phyloP scores from a whole-genome alignment of 2,797 vertebrate species.

The Notolepis coatsorum region DNA sequence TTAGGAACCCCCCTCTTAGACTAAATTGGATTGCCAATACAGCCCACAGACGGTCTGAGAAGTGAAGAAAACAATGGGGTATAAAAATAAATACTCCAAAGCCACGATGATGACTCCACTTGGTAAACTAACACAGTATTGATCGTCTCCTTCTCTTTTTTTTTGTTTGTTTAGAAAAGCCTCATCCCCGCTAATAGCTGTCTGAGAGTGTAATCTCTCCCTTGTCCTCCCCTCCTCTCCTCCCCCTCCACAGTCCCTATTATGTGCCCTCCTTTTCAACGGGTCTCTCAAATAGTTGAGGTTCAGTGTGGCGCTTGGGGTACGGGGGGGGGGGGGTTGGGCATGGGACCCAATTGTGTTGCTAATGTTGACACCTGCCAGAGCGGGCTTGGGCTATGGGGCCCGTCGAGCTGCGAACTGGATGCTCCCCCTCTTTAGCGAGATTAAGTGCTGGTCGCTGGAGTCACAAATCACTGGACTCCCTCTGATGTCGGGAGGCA shows the following conservation, averaged over 20 bases:
- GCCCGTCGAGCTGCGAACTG: constrained; percentile 73
- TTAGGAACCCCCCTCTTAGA: constrained; percentile 55
- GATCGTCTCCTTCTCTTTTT: constrained; percentile 74
- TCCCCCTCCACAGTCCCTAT: constrained; percentile 71
- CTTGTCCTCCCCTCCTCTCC: constrained; percentile 74
- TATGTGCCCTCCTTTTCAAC: constrained; percentile 75
- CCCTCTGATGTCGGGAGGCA: constrained; percentile 86
- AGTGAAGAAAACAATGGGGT: constrained; percentile 76
- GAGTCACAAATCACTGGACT: constrained; percentile 89
- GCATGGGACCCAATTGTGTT: constrained; percentile 80
- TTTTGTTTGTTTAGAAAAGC: constrained; percentile 85
- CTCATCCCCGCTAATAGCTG: constrained; percentile 85
- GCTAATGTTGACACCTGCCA: constrained; percentile 88
- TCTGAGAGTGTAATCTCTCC: constrained; percentile 83
- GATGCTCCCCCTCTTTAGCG: constrained; percentile 86
- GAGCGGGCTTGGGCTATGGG: constrained; percentile 77
- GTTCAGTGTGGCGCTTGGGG: constrained; percentile 75
- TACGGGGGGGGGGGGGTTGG: constrained; percentile 37
- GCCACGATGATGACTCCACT: constrained; percentile 75
- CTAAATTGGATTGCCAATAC: constrained; percentile 83
- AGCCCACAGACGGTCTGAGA: constrained; percentile 70
- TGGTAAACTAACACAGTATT: constrained; percentile 84
- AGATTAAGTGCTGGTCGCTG: constrained; percentile 87
- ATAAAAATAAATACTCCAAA: constrained; percentile 77
- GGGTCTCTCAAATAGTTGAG: constrained; percentile 75